A percentile compares a stretch with the other conserved stretches of the same genome.
Conservation (phyloP, 2,888 invertebrate species). For the Tenthredo livida region DNA sequence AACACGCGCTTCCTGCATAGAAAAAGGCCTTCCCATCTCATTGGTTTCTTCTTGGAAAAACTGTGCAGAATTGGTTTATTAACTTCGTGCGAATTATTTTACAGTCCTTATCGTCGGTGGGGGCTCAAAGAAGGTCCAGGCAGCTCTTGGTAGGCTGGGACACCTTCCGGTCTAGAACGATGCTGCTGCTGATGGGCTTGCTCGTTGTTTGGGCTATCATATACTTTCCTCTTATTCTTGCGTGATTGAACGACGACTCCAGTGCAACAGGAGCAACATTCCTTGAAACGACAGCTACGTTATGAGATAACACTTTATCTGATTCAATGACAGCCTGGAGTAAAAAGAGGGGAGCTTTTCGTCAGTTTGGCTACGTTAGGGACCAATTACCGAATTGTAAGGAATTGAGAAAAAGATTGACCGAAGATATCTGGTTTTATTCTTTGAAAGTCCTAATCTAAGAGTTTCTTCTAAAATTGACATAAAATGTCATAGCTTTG, state of each 20-base stretch:
- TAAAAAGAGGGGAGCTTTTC: not conserved
- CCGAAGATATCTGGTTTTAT: not conserved
- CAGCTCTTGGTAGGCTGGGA: slow-evolving; percentile 79
- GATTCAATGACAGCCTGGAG: not conserved
- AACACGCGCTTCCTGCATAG: not conserved
- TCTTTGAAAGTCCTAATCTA: not conserved
- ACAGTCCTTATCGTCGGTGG: slow-evolving; percentile 58
- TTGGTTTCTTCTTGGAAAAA: not conserved
- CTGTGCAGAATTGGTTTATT: not conserved
- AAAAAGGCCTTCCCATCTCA: not conserved
- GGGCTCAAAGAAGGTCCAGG: slow-evolving; percentile 55
- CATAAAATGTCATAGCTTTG: not conserved
- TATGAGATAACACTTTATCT: not conserved
- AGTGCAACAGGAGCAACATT: not conserved
- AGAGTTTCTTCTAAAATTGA: not conserved
- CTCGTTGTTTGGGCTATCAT: slow-evolving; percentile 78
- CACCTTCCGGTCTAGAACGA: slow-evolving; percentile 75
- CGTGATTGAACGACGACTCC: slow-evolving; percentile 49
- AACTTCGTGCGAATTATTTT: slow-evolving; percentile 47
- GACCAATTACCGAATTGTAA: not conserved
- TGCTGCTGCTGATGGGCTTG: slow-evolving; percentile 74
- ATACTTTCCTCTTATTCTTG: slow-evolving; percentile 76
- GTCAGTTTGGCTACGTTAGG: not conserved
- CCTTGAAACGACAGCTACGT: not conserved
- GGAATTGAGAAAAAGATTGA: not conserved